Conservation (phyloP, 2,888 invertebrate genomes). For the Trachelus tabidus region DNA sequence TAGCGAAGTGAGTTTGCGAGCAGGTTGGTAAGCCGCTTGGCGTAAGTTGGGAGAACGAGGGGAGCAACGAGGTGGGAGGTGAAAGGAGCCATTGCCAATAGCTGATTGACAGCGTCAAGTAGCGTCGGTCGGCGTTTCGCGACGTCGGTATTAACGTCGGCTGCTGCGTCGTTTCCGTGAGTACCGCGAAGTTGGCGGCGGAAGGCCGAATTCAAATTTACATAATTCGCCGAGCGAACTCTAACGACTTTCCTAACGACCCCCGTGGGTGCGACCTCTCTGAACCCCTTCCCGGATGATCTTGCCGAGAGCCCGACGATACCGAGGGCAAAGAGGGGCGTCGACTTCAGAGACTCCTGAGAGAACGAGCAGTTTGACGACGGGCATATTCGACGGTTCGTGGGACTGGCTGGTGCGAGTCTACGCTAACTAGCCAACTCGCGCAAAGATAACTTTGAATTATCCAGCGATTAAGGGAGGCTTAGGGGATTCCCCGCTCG, state of each 20-base stretch:
- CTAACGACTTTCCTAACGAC: conserved; percentile 54
- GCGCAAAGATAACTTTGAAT: conserved; percentile 32
- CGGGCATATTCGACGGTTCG: conserved; percentile 23
- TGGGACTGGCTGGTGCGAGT: neutral
- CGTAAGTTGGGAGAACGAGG: too few species aligned
- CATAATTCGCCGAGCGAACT: conserved; percentile 27
- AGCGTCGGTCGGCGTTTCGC: neutral
- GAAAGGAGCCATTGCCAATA: neutral
- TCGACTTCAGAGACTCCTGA: neutral
- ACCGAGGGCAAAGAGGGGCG: too few species aligned
- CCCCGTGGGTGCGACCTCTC: neutral
- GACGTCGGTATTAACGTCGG: neutral
- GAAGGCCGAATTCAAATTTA: conserved; percentile 45
- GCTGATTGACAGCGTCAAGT: neutral
- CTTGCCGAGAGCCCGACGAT: too few species aligned
- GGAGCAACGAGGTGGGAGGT: neutral
- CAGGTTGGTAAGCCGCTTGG: conserved; percentile 26
- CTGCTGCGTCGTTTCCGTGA: conserved; percentile 13
- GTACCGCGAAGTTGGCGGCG: conserved; percentile 36
- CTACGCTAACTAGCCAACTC: conserved; percentile 32
- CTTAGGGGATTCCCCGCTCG: neutral
- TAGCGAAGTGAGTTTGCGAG: conserved; percentile 34
- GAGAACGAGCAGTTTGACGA: conserved; percentile 26
- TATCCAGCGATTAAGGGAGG: conserved; percentile 14
- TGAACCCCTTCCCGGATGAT: too few species aligned